Evolutionary conservation across 2,888 invertebrate species (phyloP).

Genomic region (Drosophila robusta): DNA sequence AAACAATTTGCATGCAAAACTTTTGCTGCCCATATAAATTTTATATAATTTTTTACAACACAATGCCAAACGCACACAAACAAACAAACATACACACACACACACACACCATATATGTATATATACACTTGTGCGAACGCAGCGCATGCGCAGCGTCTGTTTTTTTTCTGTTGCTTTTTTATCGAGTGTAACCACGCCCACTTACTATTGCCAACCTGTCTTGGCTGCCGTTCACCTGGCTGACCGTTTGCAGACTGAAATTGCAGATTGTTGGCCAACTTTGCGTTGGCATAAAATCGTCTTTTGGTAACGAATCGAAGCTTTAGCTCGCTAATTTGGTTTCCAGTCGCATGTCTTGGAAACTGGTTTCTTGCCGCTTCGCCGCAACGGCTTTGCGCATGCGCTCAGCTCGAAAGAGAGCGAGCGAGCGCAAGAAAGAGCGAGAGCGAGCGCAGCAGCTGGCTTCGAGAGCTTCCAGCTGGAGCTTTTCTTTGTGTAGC

Average conservation of each 20-base stretch:
- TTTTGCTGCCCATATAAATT: constrained; percentile 31
- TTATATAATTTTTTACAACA: constrained; percentile 72
- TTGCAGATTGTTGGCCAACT: constrained; percentile 82
- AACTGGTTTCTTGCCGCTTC: constrained; percentile 74
- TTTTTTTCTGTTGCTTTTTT: constrained; percentile 10
- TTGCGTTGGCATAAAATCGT: constrained; percentile 76
- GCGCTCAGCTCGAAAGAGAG: constrained; percentile 40
- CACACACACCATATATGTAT: constrained; percentile 17
- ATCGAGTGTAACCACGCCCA: constrained; percentile 43
- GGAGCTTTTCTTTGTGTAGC: constrained; percentile 39
- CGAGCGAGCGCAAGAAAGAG: constrained; percentile 6
- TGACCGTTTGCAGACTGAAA: constrained; percentile 85
- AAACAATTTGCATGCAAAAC: constrained; percentile 34
- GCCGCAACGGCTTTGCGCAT: constrained; percentile 63
- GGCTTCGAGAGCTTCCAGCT: constrained; percentile 17
- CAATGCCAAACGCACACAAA: constrained; percentile 32
- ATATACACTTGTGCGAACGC: constrained; percentile 54
- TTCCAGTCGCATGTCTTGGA: constrained; percentile 60
- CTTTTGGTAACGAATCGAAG: constrained; percentile 51
- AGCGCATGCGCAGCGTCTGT: constrained; percentile 52
- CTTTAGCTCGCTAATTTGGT: constrained; percentile 71
- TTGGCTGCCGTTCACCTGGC: constrained; percentile 83
- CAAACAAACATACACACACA: constrained; percentile 15
- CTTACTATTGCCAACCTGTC: constrained; percentile 66
- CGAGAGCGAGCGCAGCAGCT: constrained; percentile 6